A percentile compares a stretch with the other conserved stretches of the same genome.
phyloP scores from a whole-genome alignment of 2,888 invertebrate species.

The Notodonta dromedarius region DNA sequence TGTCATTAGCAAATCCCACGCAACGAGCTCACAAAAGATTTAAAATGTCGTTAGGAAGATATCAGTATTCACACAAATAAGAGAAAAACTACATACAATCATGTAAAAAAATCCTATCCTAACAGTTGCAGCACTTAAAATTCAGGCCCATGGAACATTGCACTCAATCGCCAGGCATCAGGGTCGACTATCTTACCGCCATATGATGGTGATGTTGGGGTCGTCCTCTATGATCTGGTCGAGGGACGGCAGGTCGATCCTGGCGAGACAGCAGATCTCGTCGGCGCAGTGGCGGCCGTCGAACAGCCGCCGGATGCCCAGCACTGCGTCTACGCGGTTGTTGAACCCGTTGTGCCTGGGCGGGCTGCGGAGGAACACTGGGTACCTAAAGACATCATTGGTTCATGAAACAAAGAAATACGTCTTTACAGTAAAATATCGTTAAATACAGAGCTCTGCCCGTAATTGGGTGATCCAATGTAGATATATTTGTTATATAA shows the following conservation, averaged over 20 bases:
- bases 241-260: constrained; percentile 89
- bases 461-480: too few relatives aligned
- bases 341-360: constrained; percentile 57
- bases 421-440: too few relatives aligned
- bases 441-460: too few relatives aligned
- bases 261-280: constrained; percentile 95
- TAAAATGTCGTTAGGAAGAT: too few relatives aligned
- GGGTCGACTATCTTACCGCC: constrained; percentile 83
- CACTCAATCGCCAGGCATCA: constrained; percentile 1
- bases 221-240: constrained; percentile 94
- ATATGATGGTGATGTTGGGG: constrained; percentile 91
- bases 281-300: constrained; percentile 93
- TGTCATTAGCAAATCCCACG: too few relatives aligned
- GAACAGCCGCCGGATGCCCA: constrained; percentile 86
- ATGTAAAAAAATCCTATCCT: too few relatives aligned
- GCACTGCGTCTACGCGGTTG: constrained; percentile 51
- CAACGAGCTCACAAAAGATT: too few relatives aligned
- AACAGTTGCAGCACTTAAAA: neutral
- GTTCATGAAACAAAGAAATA: neutral
- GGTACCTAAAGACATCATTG: constrained; percentile 55
- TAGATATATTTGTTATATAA: too few relatives aligned
- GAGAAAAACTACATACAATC: too few relatives aligned
- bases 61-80: too few relatives aligned
- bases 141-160: constrained; percentile 14
- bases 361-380: constrained; percentile 62